These are phyloP conservation scores for Ahaetulla prasina DNA, from an alignment of 2,113 vertebrate genomes.

Conservation along the genomic window DNA sequence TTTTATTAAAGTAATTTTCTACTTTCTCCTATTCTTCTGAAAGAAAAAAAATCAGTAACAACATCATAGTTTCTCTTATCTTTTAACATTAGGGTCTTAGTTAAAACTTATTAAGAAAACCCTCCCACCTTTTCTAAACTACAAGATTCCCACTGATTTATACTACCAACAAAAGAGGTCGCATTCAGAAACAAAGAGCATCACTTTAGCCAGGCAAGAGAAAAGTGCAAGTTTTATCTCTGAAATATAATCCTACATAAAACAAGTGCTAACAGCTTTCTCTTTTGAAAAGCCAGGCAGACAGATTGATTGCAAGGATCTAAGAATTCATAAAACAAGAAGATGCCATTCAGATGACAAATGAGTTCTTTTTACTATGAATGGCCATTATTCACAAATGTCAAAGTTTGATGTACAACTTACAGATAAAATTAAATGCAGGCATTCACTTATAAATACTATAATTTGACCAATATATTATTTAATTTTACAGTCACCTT, in stretches of 20 bases:
- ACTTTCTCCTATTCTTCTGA: not conserved
- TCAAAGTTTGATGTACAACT: not conserved
- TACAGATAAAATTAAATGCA: constrained; percentile 13
- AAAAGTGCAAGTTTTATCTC: constrained; percentile 66
- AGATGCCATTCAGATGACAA: constrained; percentile 40
- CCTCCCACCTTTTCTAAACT: constrained; percentile 11
- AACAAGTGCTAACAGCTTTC: constrained; percentile 77
- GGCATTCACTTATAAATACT: not conserved
- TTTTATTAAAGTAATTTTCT: not conserved
- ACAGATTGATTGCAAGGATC: constrained; percentile 72
- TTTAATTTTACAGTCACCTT: not conserved
- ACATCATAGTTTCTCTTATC: not conserved
- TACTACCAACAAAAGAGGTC: constrained; percentile 35
- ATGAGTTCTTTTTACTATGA: constrained; percentile 35
- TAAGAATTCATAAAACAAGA: constrained; percentile 67
- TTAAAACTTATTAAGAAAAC: not conserved
- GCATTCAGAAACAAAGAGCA: constrained; percentile 66
- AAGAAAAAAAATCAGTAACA: accelerated
- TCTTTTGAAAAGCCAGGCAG: constrained; percentile 74
- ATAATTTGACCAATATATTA: not conserved
- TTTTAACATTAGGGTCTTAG: not conserved
- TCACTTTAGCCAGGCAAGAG: constrained; percentile 66
- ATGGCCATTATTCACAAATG: constrained; percentile 14
- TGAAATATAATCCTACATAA: constrained; percentile 70
- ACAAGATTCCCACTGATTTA: constrained; percentile 63